Percentiles rank a stretch among this genome's conserved stretches.
These are phyloP conservation scores for Anisognathus igniventris DNA, from an alignment of 2,797 vertebrate species.

Conservation along the genomic window DNA sequence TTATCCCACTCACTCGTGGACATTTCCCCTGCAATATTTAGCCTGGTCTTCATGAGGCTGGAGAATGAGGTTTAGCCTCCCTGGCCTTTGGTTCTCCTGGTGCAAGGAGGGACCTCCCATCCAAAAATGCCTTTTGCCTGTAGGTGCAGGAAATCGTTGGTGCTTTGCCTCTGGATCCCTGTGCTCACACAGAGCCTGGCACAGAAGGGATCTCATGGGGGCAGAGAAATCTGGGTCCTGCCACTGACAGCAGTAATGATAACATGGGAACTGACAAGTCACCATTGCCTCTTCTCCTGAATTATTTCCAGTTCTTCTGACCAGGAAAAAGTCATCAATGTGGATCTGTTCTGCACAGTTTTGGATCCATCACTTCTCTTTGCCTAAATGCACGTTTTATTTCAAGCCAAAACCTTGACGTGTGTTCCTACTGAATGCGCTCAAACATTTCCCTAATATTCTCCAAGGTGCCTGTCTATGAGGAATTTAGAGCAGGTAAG, in stretches of 20 bases:
- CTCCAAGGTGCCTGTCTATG: constrained; percentile 12
- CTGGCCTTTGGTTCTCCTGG: not conserved
- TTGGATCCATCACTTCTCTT: not conserved
- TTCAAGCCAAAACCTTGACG: not conserved
- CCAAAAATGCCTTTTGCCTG: not conserved
- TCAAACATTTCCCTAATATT: constrained; percentile 29
- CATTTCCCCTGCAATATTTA: not conserved
- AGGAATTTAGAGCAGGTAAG: constrained; percentile 39
- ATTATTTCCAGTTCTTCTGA: not conserved
- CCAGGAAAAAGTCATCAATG: not conserved
- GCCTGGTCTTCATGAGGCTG: not conserved
- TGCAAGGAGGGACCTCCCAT: not conserved
- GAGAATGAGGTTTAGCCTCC: not conserved
- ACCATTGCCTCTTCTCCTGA: not conserved
- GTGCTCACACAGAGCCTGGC: not conserved
- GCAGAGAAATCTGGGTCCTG: not conserved
- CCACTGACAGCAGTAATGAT: not conserved
- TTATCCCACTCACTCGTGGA: not conserved
- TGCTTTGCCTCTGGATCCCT: not conserved
- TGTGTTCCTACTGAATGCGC: not conserved
- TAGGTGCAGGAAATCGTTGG: fast-evolving
- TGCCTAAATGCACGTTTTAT: not conserved
- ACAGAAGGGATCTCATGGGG: not conserved
- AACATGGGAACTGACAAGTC: not conserved
- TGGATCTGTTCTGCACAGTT: not conserved